These are phyloP conservation scores for Rhabdornis inornatus DNA, from an alignment of 2,113 vertebrate species.

Conservation along the genomic window DNA sequence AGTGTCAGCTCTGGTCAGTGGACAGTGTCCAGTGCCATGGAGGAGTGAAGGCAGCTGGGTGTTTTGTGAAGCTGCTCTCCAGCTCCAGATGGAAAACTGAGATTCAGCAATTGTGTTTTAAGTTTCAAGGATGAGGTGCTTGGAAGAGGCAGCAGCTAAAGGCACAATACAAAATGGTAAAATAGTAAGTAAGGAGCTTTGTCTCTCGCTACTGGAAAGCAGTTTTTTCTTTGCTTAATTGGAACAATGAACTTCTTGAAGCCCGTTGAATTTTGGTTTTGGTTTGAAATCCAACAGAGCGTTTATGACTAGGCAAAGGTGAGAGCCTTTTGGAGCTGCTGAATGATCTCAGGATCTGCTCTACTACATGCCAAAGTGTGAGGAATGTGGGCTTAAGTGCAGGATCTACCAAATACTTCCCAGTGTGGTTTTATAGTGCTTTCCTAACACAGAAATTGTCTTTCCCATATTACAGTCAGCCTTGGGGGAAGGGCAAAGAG, in stretches of 20 bases:
- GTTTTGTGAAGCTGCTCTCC: not conserved
- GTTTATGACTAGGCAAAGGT: not conserved
- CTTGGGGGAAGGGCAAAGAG: not conserved
- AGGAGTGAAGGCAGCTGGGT: not conserved
- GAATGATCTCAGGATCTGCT: not conserved
- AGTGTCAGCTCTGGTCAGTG: not conserved
- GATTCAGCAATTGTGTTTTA: not conserved
- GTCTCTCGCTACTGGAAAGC: not conserved
- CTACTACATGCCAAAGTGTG: not conserved
- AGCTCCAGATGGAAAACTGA: not conserved
- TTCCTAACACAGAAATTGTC: not conserved
- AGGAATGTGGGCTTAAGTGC: not conserved
- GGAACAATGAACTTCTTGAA: not conserved
- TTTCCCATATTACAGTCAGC: not conserved
- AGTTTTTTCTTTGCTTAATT: not conserved
- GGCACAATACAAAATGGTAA: not conserved
- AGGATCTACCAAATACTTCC: not conserved
- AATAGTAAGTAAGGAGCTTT: not conserved
- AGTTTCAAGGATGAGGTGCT: not conserved
- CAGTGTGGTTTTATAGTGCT: not conserved
- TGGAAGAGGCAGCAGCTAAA: not conserved
- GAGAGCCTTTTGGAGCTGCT: not conserved
- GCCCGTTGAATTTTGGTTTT: not conserved
- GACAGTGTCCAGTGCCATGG: rapidly evolving
- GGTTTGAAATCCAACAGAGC: not conserved